Conservation (phyloP, 2,888 invertebrate genomes). For the Allygus modestus region DNA sequence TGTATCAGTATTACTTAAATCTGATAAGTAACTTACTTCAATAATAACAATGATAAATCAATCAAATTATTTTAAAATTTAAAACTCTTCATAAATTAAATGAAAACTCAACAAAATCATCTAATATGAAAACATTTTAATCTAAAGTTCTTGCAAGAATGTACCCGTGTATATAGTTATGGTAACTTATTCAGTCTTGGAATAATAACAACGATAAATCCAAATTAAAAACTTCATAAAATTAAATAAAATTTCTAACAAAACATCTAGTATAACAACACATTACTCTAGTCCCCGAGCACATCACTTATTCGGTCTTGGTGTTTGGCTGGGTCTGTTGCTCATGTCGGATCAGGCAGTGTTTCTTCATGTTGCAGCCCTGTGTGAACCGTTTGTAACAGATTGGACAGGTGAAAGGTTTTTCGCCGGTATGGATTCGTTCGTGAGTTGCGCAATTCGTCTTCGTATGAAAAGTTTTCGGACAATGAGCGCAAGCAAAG, state of each 20-base stretch:
- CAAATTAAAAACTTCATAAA: no score
- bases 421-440: constrained; percentile 43
- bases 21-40: no score
- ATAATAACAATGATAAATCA: no score
- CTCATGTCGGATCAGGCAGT: not conserved
- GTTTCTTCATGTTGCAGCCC: constrained; percentile 37
- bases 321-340: not conserved
- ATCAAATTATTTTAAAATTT: no score
- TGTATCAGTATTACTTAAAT: no score
- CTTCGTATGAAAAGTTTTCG: constrained; percentile 37
- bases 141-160: not conserved
- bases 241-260: no score
- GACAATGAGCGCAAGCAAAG: constrained; percentile 20
- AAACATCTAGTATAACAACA: no score
- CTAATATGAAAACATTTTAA: not conserved
- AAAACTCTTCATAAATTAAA: not conserved
- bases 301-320: no score
- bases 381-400: constrained; percentile 45
- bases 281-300: no score
- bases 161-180: not conserved
- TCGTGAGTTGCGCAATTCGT: constrained; percentile 23
- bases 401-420: constrained; percentile 24
- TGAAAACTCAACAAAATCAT: not conserved
- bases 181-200: not conserved
- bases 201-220: no score